These are phyloP conservation scores for Calosoma granatense DNA, from an alignment of 1,140 invertebrate genomes.

Conservation along the genomic window DNA sequence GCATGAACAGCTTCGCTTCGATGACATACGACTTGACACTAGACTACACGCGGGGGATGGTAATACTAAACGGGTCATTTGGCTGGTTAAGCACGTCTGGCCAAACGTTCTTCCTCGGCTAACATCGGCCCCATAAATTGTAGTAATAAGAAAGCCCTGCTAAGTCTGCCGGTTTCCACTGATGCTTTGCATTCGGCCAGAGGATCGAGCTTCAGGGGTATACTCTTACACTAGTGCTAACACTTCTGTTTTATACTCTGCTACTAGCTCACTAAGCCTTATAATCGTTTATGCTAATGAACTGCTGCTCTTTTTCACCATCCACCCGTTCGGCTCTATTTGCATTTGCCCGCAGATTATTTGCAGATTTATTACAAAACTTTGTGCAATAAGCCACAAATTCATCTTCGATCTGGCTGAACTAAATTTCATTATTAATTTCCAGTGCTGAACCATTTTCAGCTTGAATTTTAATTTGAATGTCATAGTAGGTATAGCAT, in stretches of 20 bases:
- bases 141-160: background rate
- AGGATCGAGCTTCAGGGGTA: too few species aligned
- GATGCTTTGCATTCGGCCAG: background rate
- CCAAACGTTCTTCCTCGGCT: background rate
- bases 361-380: background rate
- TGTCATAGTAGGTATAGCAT: too few species aligned
- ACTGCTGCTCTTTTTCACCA: background rate
- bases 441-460: too few species aligned
- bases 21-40: background rate
- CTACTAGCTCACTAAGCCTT: background rate
- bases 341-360: slow-evolving; percentile 4
- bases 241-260: background rate
- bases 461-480: too few species aligned
- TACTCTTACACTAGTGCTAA: background rate
- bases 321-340: background rate
- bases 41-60: background rate
- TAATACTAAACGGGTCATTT: background rate
- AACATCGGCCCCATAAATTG: background rate
- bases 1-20: too few species aligned
- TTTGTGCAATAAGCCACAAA: background rate
- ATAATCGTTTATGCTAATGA: slow-evolving; percentile 8
- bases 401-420: background rate
- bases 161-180: background rate
- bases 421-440: too few species aligned
- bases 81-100: background rate